Conservation (phyloP, 2,888 invertebrate genomes). For the Carcina quercana region DNA sequence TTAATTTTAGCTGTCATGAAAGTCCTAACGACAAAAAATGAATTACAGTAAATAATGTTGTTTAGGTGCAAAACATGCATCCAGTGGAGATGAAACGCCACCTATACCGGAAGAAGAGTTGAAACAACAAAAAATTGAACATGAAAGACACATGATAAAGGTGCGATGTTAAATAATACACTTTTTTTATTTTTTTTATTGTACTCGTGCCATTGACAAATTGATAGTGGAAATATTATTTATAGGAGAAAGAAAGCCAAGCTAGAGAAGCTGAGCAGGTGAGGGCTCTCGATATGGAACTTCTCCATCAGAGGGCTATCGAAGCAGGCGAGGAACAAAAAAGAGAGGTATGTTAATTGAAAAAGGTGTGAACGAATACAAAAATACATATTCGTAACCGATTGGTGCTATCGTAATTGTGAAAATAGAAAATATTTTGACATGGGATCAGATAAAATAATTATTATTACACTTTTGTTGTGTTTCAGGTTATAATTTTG, state of each 20-base stretch:
- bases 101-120: slow-evolving; percentile 65
- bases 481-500: too few species aligned
- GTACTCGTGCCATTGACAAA: too few species aligned
- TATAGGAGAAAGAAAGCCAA: slow-evolving; percentile 72
- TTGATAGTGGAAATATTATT: too few species aligned
- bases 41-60: background rate
- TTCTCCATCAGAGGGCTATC: slow-evolving; percentile 76
- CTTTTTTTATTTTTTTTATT: background rate
- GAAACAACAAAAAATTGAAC: slow-evolving; percentile 77
- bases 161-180: slow-evolving; percentile 25
- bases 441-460: too few species aligned
- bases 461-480: too few species aligned
- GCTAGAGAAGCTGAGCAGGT: slow-evolving; percentile 75
- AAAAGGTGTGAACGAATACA: too few species aligned
- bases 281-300: slow-evolving; percentile 73
- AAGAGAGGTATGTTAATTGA: slow-evolving; percentile 55
- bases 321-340: slow-evolving; percentile 73
- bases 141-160: slow-evolving; percentile 76
- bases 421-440: too few species aligned
- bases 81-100: slow-evolving; percentile 71
- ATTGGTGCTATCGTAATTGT: too few species aligned
- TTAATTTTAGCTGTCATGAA: background rate
- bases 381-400: too few species aligned
- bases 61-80: slow-evolving; percentile 60
- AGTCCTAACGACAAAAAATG: background rate